Evolutionary conservation across 2,797 vertebrate species (phyloP).

Genomic region (Pogonophryne albipinna): DNA sequence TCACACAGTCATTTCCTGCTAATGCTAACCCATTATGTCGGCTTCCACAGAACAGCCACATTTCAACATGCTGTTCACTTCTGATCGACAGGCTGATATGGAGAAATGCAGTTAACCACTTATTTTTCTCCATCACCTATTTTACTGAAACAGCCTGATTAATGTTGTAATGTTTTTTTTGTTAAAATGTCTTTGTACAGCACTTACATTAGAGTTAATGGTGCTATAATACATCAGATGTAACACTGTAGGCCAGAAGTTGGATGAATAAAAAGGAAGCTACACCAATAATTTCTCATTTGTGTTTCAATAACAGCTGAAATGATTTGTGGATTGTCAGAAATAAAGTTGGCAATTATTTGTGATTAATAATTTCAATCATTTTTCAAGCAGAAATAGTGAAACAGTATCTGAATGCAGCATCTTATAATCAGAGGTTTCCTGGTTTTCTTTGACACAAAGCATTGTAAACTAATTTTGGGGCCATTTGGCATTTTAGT

Average conservation of each 20-base stretch:
- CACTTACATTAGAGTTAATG: not conserved
- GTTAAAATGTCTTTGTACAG: too few relatives aligned
- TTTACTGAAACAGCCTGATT: not conserved
- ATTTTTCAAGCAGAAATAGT: too few relatives aligned
- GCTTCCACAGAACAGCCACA: not conserved
- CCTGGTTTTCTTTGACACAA: too few relatives aligned
- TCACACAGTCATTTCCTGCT: conserved; percentile 1
- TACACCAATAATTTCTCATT: not conserved
- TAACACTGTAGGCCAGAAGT: not conserved
- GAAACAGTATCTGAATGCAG: too few relatives aligned
- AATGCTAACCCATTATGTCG: not conserved
- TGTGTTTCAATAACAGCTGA: too few relatives aligned
- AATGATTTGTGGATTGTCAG: too few relatives aligned
- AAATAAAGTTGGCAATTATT: too few relatives aligned
- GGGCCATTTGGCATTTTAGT: too few relatives aligned
- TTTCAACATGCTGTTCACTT: conserved; percentile 6
- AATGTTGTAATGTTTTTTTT: not conserved
- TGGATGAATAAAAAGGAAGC: not conserved
- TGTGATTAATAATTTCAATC: too few relatives aligned
- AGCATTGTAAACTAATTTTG: too few relatives aligned
- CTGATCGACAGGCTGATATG: not conserved
- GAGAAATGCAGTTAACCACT: conserved; percentile 3
- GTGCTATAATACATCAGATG: too few relatives aligned
- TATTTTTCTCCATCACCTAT: not conserved
- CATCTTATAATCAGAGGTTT: too few relatives aligned